Evolutionary conservation across 2,797 vertebrate genomes (phyloP).

Genomic region (Somateria mollissima): DNA sequence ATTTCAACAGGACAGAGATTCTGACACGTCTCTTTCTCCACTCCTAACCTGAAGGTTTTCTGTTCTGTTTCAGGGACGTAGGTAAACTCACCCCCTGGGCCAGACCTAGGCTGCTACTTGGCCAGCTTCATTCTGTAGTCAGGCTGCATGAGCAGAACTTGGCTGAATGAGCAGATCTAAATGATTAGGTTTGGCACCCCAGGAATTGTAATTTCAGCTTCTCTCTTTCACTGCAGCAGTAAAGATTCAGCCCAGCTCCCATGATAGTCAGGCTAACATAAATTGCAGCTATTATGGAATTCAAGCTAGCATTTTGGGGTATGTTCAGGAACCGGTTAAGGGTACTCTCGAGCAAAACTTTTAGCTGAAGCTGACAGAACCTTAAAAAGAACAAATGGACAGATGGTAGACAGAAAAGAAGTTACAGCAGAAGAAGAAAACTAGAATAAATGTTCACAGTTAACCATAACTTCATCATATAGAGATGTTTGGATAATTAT

Average conservation of each 20-base stretch:
- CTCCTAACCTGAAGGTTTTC: neutral
- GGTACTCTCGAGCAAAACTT: neutral
- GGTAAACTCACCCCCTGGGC: neutral
- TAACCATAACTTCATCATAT: neutral
- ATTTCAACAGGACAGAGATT: neutral
- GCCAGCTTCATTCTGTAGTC: neutral
- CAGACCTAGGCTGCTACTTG: neutral
- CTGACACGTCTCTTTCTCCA: neutral
- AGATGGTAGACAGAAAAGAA: neutral
- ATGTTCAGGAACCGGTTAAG: neutral
- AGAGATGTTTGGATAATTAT: neutral
- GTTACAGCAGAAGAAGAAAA: neutral
- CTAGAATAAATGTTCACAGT: neutral
- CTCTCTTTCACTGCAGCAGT: neutral
- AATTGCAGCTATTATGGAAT: slow-evolving; percentile 4
- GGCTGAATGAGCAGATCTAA: slow-evolving; percentile 42
- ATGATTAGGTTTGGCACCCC: neutral
- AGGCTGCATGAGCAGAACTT: neutral
- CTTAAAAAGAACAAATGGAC: neutral
- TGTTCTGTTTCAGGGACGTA: neutral
- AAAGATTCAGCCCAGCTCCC: slow-evolving; percentile 18
- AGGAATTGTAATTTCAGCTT: slow-evolving; percentile 41
- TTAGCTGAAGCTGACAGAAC: neutral
- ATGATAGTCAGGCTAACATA: neutral
- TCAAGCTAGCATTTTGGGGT: neutral